phyloP scores from a whole-genome alignment of 2,113 vertebrate species.

The Cichladusa arquata region DNA sequence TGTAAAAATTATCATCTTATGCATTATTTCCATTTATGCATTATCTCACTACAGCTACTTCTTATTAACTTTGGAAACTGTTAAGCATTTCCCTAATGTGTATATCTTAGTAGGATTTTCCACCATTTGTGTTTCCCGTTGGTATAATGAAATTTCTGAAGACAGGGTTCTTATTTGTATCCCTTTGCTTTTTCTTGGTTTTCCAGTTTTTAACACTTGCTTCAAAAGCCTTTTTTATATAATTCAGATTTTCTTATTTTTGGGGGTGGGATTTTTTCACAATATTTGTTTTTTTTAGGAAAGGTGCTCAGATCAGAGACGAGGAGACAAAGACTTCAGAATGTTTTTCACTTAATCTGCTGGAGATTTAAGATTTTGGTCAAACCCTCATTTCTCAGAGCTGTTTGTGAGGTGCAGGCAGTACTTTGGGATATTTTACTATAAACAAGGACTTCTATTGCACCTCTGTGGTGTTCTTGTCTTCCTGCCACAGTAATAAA shows the following conservation, averaged over 20 bases:
- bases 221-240: neutral
- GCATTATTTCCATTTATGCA: constrained; percentile 28
- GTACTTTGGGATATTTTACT: neutral
- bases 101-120: neutral
- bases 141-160: neutral
- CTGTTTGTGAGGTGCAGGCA: neutral
- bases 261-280: neutral
- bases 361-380: neutral
- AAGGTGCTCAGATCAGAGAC: neutral
- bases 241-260: neutral
- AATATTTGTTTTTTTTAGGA: neutral
- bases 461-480: neutral
- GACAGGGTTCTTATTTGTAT: neutral
- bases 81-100: neutral
- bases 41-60: constrained; percentile 9
- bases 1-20: neutral
- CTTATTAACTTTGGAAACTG: constrained; percentile 10
- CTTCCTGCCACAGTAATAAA: neutral
- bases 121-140: neutral
- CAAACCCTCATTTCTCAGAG: neutral
- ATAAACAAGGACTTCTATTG: neutral
- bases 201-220: neutral
- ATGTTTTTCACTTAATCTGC: neutral
- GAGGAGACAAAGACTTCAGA: neutral
- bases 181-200: neutral